Evolutionary conservation across 2,888 invertebrate genomes (phyloP).

Genomic region (Nymphalis polychloros): DNA sequence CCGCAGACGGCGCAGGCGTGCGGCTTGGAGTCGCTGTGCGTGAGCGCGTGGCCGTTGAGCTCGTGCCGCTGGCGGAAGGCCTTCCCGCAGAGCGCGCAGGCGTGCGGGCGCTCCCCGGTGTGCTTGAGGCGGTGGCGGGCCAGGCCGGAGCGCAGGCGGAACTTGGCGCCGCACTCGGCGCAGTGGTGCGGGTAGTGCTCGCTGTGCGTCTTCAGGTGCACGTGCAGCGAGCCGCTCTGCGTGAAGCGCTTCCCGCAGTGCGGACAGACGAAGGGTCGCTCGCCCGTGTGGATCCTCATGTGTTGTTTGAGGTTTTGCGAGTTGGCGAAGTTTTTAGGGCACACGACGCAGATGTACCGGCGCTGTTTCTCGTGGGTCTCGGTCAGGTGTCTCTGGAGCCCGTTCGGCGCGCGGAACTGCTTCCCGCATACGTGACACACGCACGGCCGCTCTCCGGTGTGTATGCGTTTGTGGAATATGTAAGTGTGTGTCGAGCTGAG

Average conservation of each 20-base stretch:
- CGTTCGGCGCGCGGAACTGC: conserved; percentile 84
- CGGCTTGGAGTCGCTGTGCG: conserved; percentile 80
- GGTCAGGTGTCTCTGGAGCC: conserved; percentile 82
- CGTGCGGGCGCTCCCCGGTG: conserved; percentile 83
- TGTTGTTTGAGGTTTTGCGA: conserved; percentile 83
- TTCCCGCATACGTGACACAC: conserved; percentile 86
- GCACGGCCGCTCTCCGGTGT: conserved; percentile 85
- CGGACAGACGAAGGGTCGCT: conserved; percentile 81
- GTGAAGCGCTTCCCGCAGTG: conserved; percentile 84
- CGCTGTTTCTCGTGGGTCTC: conserved; percentile 84
- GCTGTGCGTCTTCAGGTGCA: conserved; percentile 83
- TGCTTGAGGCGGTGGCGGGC: conserved; percentile 82
- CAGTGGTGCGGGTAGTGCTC: conserved; percentile 81
- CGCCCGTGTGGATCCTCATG: conserved; percentile 82
- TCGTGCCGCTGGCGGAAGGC: conserved; percentile 83
- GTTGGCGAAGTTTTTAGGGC: conserved; percentile 82
- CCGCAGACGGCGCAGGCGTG: conserved; percentile 79
- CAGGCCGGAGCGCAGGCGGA: conserved; percentile 81
- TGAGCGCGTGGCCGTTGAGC: conserved; percentile 76
- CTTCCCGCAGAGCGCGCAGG: conserved; percentile 80
- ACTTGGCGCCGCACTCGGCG: conserved; percentile 82
- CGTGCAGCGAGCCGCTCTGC: conserved; percentile 84
- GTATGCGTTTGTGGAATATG: conserved; percentile 83
- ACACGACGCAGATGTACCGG: conserved; percentile 80
- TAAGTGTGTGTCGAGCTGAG: conserved; percentile 84